A percentile compares a stretch with the other conserved stretches of the same genome.
phyloP scores from a whole-genome alignment of 1,140 invertebrate species.

The Eueides isabella region DNA sequence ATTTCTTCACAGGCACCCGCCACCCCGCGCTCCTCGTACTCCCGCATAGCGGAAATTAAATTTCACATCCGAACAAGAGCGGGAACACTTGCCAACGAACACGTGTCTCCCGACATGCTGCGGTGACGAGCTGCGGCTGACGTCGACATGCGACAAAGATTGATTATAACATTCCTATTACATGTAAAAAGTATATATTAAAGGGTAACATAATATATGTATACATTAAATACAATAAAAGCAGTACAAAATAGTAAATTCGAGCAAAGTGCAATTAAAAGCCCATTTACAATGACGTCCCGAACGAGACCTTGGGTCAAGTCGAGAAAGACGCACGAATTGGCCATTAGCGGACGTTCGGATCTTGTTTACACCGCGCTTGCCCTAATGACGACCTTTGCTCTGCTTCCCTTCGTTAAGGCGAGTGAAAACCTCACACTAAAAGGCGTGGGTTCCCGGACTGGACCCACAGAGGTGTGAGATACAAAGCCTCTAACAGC shows the following conservation, averaged over 20 bases:
- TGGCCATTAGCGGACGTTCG: slow-evolving; percentile 81
- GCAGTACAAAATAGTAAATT: not conserved
- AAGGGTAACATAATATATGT: not conserved
- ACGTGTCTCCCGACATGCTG: slow-evolving; percentile 63
- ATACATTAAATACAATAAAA: not conserved
- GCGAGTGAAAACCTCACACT: slow-evolving; percentile 81
- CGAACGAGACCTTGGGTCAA: slow-evolving; percentile 77
- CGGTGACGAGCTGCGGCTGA: slow-evolving; percentile 50
- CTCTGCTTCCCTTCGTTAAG: slow-evolving; percentile 83
- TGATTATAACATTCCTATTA: slow-evolving; percentile 49
- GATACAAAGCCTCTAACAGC: slow-evolving; percentile 58
- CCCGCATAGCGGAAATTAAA: slow-evolving; percentile 79
- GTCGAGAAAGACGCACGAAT: slow-evolving; percentile 76
- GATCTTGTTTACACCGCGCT: slow-evolving; percentile 82
- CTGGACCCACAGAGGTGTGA: slow-evolving; percentile 66
- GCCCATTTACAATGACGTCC: slow-evolving; percentile 71
- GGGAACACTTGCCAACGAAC: slow-evolving; percentile 64
- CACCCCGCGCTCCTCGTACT: slow-evolving; percentile 61
- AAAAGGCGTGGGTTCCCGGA: slow-evolving; percentile 73
- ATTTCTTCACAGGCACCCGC: slow-evolving; percentile 71
- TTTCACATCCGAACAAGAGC: slow-evolving; percentile 80
- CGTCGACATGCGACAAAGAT: slow-evolving; percentile 42
- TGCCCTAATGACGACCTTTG: slow-evolving; percentile 83
- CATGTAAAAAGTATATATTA: slow-evolving; percentile 1
- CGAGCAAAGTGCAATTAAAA: slow-evolving; percentile 79